Evolutionary conservation across 2,113 vertebrate genomes (phyloP).

Genomic region (Pica pica): DNA sequence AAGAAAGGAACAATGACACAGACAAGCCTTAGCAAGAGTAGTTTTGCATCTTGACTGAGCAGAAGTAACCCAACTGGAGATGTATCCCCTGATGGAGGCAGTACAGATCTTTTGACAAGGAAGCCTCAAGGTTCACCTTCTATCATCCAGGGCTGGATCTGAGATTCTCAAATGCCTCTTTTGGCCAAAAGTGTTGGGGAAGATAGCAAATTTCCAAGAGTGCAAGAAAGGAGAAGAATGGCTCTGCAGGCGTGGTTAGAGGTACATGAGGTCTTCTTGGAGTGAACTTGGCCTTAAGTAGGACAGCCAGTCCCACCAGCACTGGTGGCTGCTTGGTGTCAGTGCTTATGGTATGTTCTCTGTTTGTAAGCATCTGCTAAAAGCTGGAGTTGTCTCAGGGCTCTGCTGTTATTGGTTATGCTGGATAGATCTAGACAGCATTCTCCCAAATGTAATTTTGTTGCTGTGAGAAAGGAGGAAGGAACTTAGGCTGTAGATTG

Average conservation of each 20-base stretch:
- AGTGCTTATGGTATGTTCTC: rapidly evolving
- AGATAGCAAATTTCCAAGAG: neutral
- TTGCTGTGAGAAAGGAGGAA: neutral
- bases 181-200: neutral
- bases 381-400: neutral
- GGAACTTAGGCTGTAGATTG: neutral
- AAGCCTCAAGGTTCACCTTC: neutral
- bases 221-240: neutral
- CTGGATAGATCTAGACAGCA: neutral
- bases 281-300: neutral
- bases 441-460: neutral
- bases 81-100: neutral
- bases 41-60: neutral
- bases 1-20: neutral
- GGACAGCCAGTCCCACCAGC: neutral
- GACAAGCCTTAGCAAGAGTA: neutral
- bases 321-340: neutral
- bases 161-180: neutral
- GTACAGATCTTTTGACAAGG: neutral
- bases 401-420: neutral
- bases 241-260: neutral
- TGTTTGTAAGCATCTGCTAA: neutral
- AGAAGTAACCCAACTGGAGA: neutral
- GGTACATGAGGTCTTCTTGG: neutral
- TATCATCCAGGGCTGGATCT: neutral